These are phyloP conservation scores for Siderastrea siderea DNA, from an alignment of 92 coral and sea anemone genomes.

Conservation along the genomic window DNA sequence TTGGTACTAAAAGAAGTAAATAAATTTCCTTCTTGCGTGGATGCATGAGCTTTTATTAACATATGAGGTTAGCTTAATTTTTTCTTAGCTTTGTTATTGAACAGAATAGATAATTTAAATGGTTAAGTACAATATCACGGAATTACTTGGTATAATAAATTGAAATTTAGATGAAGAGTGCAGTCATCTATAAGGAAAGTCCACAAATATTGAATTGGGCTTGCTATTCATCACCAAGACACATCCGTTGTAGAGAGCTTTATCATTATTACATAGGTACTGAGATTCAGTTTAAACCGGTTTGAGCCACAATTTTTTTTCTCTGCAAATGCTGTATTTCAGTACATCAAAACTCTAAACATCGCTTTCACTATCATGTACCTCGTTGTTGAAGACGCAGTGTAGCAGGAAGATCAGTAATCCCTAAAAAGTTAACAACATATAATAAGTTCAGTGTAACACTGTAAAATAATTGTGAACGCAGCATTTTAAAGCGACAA, in stretches of 20 bases:
- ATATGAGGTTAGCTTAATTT: neutral
- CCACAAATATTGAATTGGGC: no score
- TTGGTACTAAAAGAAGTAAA: neutral
- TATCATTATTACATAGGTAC: no score
- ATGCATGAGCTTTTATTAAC: no score
- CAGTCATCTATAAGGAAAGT: neutral
- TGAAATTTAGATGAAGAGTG: neutral
- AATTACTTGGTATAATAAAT: no score
- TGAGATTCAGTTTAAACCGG: neutral
- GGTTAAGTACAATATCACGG: no score
- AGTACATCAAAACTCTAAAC: neutral
- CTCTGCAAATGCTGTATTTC: neutral
- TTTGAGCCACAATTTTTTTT: neutral
- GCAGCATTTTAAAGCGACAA: no score
- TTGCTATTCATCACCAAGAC: no score
- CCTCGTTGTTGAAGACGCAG: slow-evolving; percentile 85
- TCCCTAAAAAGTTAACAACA: slow-evolving; percentile 54
- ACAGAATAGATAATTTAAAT: no score
- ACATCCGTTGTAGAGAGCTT: neutral
- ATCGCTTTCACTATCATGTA: slow-evolving; percentile 9
- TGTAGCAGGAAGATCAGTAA: slow-evolving; percentile 82
- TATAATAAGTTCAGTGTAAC: no score
- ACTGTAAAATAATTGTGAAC: no score
- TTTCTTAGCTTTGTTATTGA: neutral
- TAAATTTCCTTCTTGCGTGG: neutral